Evolutionary conservation across 2,888 invertebrate genomes (phyloP).

Genomic region (Blera fallax): DNA sequence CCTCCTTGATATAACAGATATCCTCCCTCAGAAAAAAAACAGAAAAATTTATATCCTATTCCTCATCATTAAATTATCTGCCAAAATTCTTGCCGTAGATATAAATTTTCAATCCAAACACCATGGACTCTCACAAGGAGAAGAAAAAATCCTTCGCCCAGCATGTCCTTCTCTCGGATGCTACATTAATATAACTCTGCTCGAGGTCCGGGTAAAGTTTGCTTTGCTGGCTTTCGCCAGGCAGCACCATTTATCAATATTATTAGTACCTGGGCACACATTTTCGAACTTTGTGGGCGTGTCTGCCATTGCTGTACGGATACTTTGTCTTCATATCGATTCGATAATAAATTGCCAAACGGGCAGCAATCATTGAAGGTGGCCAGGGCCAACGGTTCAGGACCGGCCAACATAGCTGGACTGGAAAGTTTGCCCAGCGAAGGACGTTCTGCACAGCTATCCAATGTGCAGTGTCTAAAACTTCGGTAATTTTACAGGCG

Average conservation of each 20-base stretch:
- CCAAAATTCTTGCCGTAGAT: conserved; percentile 50
- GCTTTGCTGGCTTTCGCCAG: conserved; percentile 52
- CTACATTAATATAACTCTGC: conserved; percentile 58
- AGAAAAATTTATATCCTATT: conserved; percentile 3
- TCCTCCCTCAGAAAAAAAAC: background rate
- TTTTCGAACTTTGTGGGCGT: conserved; percentile 59
- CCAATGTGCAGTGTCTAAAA: background rate
- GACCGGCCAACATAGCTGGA: background rate
- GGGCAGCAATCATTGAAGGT: conserved; percentile 31
- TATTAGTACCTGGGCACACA: conserved; percentile 64
- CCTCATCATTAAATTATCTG: conserved; percentile 59
- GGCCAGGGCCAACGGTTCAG: background rate
- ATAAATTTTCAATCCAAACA: conserved; percentile 64
- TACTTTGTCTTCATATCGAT: conserved; percentile 49
- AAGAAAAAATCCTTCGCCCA: background rate
- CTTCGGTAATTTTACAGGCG: conserved; percentile 59
- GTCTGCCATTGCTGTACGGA: conserved; percentile 27
- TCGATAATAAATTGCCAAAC: conserved; percentile 43
- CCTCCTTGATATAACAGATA: background rate
- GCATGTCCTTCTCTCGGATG: conserved; percentile 23
- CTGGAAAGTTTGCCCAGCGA: background rate
- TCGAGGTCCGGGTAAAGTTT: conserved; percentile 29
- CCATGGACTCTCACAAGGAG: background rate
- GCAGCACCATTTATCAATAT: conserved; percentile 57
- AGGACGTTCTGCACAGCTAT: background rate